Evolutionary conservation across 2,888 invertebrate species (phyloP), one percentile per base, ranked within the genome.

Genomic region (Halictus quadricinctus): DNA sequence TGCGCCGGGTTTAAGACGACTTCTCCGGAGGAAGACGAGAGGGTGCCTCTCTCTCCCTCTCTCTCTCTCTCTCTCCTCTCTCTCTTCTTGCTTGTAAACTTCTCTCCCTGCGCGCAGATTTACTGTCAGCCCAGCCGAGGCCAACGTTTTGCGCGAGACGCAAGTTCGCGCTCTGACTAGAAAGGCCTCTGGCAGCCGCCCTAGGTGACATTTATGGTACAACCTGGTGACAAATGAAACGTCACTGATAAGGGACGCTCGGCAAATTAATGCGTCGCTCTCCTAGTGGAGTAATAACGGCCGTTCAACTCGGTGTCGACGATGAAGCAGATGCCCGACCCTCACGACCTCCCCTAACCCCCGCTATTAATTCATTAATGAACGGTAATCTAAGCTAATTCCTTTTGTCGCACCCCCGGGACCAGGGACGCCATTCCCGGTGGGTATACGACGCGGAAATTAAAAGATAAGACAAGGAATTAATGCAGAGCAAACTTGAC

Each of bases 211-310:
- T 93, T 93, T 93, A 93, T 93, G 92, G 92, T 91, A 92, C 92
- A 90, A 88, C 86, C 83, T 89, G 90, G 87, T 93, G 93, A 93
- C 93, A 93, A 93, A 93, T 93, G 93, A 93, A 93, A 93, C 88
- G 93, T 93, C 93, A 92, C 92, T 92, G 92, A 93, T 93, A 93
- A 93, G 91, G 90, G 92, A 92, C 89, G 91, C 88, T 85, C 88
- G 88, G 90, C 88, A 92, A 92, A 92, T 92, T 92, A 91, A 91
- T 90, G 88, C 89, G 86, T 85, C 86, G 83, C 85, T 81, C 85
- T 87, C 78, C 80, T 80, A 81, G 54, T 80, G 75, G 85, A 89
- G 87, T 89, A 90, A 90, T 90, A 90, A 90, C 84, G 79, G 48
- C 46, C 74, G 64, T 54, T 83, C 79, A 76, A 72, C 78, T 80